phyloP scores from a whole-genome alignment of 1,140 invertebrate genomes.

The Penaeus japonicus region DNA sequence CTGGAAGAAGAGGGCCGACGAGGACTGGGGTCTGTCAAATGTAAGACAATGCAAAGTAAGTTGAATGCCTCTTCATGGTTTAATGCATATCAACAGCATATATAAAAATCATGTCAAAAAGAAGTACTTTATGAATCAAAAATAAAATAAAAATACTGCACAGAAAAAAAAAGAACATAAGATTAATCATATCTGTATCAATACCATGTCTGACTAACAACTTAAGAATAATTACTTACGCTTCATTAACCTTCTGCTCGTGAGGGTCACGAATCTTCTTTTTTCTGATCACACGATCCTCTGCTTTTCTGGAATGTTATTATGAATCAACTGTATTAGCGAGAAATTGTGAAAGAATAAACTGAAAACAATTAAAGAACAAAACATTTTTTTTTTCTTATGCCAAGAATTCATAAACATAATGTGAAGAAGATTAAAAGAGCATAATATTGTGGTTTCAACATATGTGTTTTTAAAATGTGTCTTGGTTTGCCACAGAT shows the following conservation, averaged over 20 bases:
- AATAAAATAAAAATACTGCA: too few relatives aligned
- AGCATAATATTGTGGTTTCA: too few relatives aligned
- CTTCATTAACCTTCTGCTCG: conserved; percentile 80
- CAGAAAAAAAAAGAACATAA: not conserved
- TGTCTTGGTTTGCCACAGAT: too few relatives aligned
- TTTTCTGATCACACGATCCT: conserved; percentile 71
- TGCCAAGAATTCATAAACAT: not conserved
- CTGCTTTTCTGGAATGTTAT: conserved; percentile 68
- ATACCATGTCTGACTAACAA: not conserved
- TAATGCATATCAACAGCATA: not conserved
- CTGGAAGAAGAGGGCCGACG: conserved; percentile 94
- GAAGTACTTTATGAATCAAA: too few relatives aligned
- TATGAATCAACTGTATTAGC: too few relatives aligned
- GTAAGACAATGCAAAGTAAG: not conserved
- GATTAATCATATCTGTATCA: not conserved
- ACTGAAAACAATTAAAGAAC: conserved; percentile 26
- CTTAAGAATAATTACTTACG: conserved; percentile 66
- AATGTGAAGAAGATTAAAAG: not conserved
- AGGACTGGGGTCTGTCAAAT: conserved; percentile 74
- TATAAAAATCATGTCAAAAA: not conserved
- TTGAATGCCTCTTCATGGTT: not conserved
- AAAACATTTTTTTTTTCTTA: not conserved
- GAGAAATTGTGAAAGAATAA: conserved; percentile 38
- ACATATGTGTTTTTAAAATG: not conserved
- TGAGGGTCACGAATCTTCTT: conserved; percentile 78